Evolutionary conservation across 2,888 invertebrate genomes (phyloP).

Genomic region (Agrilus biguttatus): DNA sequence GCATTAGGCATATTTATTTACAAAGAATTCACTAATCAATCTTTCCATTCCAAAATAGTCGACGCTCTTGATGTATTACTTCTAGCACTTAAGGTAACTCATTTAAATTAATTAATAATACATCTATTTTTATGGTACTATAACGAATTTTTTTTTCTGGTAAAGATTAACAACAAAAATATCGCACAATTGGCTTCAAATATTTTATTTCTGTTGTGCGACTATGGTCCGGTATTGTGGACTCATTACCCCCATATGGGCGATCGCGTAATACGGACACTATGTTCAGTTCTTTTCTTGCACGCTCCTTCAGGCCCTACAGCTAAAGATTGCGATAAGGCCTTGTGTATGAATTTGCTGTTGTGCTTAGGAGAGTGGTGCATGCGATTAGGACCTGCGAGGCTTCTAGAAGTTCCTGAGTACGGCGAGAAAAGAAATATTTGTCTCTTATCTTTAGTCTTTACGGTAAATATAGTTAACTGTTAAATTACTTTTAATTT

Average conservation of each 20-base stretch:
- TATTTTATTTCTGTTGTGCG: constrained; percentile 60
- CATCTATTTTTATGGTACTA: not conserved
- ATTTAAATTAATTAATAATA: not conserved
- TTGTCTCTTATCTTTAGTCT: constrained; percentile 50
- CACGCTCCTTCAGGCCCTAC: constrained; percentile 35
- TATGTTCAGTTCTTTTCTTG: constrained; percentile 31
- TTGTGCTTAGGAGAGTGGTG: constrained; percentile 90
- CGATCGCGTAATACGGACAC: constrained; percentile 42
- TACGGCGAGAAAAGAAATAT: constrained; percentile 32
- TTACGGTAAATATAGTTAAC: constrained; percentile 40
- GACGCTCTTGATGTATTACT: constrained; percentile 56
- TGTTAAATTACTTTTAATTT: not conserved
- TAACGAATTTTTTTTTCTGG: not conserved
- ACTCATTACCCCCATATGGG: constrained; percentile 50
- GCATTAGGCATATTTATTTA: constrained; percentile 66
- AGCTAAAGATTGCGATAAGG: constrained; percentile 47
- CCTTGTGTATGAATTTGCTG: constrained; percentile 66
- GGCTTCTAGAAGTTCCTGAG: constrained; percentile 40
- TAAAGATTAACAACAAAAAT: constrained; percentile 59
- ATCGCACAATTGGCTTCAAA: constrained; percentile 79
- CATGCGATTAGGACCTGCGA: constrained; percentile 62
- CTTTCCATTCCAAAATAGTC: constrained; percentile 46
- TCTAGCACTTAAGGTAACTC: constrained; percentile 48
- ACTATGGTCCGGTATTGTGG: constrained; percentile 61
- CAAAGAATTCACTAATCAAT: constrained; percentile 45